phyloP scores from a whole-genome alignment of 2,113 vertebrate genomes.

The Mus spicilegus region DNA sequence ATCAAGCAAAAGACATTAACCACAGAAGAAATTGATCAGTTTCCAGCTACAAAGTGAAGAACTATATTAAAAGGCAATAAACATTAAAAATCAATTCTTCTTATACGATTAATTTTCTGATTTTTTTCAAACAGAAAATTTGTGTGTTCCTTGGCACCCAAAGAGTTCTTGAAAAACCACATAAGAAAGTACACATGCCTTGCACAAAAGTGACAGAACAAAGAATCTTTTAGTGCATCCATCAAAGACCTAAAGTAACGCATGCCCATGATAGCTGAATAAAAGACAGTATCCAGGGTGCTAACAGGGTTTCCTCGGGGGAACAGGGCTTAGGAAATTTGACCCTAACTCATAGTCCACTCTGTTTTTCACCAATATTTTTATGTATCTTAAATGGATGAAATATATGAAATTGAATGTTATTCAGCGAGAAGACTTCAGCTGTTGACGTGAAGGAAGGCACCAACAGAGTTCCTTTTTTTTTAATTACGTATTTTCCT shows the following conservation, averaged over 20 bases:
- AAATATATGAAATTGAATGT: not conserved
- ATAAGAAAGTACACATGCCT: not conserved
- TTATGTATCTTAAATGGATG: not conserved
- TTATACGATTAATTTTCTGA: not conserved
- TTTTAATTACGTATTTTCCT: too few relatives aligned
- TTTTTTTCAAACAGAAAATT: slow-evolving; percentile 4
- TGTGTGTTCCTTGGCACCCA: slow-evolving; percentile 25
- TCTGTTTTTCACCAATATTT: not conserved
- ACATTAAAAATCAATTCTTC: not conserved
- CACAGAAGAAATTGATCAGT: slow-evolving; percentile 3
- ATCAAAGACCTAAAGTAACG: slow-evolving; percentile 8
- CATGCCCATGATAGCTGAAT: too few relatives aligned
- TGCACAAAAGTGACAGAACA: not conserved
- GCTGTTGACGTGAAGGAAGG: not conserved
- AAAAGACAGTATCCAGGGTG: not conserved
- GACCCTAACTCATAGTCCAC: not conserved
- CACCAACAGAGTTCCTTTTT: not conserved
- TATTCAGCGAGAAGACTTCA: not conserved
- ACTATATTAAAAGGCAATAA: slow-evolving; percentile 20
- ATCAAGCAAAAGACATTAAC: slow-evolving; percentile 23
- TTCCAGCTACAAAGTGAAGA: slow-evolving; percentile 37
- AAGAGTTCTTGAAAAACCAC: slow-evolving; percentile 20
- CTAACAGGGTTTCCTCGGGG: not conserved
- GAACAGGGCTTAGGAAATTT: not conserved
- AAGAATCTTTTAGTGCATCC: slow-evolving; percentile 8